Conservation (phyloP, 2,113 vertebrate genomes). For the Megaptera novaeangliae region DNA sequence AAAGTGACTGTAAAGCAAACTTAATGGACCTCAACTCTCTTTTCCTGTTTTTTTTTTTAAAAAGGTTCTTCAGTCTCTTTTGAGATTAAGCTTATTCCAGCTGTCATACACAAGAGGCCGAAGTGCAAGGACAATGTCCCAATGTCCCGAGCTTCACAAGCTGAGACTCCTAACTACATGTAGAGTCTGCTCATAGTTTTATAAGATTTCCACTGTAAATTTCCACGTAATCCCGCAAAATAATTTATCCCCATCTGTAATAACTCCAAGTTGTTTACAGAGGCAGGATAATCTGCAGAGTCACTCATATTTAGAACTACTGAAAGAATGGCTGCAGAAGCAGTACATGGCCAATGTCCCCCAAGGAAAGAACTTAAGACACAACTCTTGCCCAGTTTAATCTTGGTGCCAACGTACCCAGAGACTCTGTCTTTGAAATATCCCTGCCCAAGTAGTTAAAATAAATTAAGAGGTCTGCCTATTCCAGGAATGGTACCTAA, state of each 20-base stretch:
- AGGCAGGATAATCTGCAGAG: neutral
- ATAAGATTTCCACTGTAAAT: slow-evolving; percentile 24
- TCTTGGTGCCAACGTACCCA: slow-evolving; percentile 40
- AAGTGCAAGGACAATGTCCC: neutral
- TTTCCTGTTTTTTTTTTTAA: neutral
- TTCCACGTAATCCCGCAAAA: slow-evolving; percentile 16
- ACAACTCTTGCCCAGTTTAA: neutral
- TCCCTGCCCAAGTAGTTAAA: slow-evolving; percentile 62
- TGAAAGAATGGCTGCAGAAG: neutral
- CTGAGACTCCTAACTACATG: neutral
- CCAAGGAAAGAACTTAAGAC: slow-evolving; percentile 29
- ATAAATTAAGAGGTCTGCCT: slow-evolving; percentile 68
- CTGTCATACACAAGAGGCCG: neutral
- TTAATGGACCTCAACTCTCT: neutral
- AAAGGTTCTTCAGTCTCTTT: neutral
- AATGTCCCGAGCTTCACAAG: neutral
- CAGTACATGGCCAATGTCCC: neutral
- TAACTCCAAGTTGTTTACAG: slow-evolving; percentile 15
- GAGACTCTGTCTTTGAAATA: slow-evolving; percentile 67
- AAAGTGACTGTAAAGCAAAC: neutral
- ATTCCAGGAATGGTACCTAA: slow-evolving; percentile 67
- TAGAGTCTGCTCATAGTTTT: neutral
- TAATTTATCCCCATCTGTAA: slow-evolving; percentile 17
- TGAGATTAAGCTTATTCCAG: neutral
- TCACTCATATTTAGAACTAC: neutral